phyloP scores from a whole-genome alignment of 2,888 invertebrate species.

The Monochamus alternatus region DNA sequence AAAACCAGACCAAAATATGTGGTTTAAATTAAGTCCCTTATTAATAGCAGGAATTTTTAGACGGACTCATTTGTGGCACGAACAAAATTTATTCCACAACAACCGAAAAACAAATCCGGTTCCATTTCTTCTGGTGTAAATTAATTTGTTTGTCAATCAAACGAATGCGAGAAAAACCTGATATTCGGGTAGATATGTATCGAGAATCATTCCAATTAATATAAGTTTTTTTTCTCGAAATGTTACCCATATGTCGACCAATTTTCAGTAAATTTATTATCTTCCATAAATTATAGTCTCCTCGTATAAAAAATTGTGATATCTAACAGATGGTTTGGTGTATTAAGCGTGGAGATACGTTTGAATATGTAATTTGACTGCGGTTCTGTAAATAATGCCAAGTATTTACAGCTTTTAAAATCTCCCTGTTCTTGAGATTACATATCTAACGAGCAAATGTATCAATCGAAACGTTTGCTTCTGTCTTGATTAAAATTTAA shows the following conservation, averaged over 20 bases:
- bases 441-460: too few relatives aligned
- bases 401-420: slow-evolving; percentile 15
- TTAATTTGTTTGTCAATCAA: slow-evolving; percentile 48
- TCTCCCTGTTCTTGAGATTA: not conserved
- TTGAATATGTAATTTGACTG: slow-evolving; percentile 12
- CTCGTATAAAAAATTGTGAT: slow-evolving; percentile 32
- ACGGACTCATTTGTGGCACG: too few relatives aligned
- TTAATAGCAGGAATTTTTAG: too few relatives aligned
- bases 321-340: slow-evolving; percentile 20
- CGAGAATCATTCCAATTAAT: slow-evolving; percentile 31
- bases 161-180: slow-evolving; percentile 44
- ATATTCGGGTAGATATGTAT: slow-evolving; percentile 32
- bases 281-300: slow-evolving; percentile 34
- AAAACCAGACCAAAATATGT: too few relatives aligned
- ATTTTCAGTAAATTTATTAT: slow-evolving; percentile 36
- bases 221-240: slow-evolving; percentile 14
- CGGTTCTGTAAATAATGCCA: slow-evolving; percentile 6
- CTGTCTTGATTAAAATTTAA: too few relatives aligned
- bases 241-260: slow-evolving; percentile 6
- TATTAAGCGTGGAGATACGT: not conserved
- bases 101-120: slow-evolving; percentile 22
- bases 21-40: too few relatives aligned
- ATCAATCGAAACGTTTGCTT: too few relatives aligned
- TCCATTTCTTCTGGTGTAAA: slow-evolving; percentile 34
- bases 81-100: not conserved